These are phyloP conservation scores for Ictalurus punctatus DNA, from an alignment of 2,113 vertebrate genomes.

Conservation along the genomic window DNA sequence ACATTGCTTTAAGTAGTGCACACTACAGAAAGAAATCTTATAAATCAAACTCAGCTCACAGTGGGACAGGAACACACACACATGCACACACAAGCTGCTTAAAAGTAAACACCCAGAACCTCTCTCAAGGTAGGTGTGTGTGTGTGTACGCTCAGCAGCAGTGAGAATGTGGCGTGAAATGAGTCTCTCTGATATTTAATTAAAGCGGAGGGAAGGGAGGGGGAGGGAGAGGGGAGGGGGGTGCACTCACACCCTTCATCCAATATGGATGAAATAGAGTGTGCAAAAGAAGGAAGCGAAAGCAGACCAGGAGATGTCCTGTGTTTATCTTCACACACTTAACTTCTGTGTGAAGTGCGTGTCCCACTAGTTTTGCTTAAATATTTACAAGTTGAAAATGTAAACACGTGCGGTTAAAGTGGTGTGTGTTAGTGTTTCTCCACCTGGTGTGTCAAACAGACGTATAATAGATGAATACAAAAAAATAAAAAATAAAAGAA, in stretches of 20 bases:
- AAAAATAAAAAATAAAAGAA: not conserved
- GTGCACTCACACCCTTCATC: conserved; percentile 67
- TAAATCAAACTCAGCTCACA: not conserved
- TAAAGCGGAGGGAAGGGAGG: conserved; percentile 65
- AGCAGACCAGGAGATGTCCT: not conserved
- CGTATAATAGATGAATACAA: not conserved
- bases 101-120: not conserved
- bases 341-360: conserved; percentile 25
- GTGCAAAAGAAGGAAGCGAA: not conserved
- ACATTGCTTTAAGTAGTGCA: not conserved
- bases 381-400: conserved; percentile 62
- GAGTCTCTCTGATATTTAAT: conserved; percentile 75
- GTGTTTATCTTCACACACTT: conserved; percentile 10
- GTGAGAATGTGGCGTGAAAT: conserved; percentile 72
- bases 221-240: conserved; percentile 54
- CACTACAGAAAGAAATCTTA: not conserved
- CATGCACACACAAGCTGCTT: not conserved
- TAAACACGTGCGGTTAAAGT: conserved; percentile 55
- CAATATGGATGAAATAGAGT: conserved; percentile 71
- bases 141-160: conserved; percentile 56
- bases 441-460: conserved; percentile 20
- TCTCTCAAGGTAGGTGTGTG: not conserved
- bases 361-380: conserved; percentile 50
- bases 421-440: conserved; percentile 1
- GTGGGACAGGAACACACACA: not conserved